Base-by-base conservation (phyloP, 2,113 vertebrate genomes). In the Erythrocebus patas region DNA sequence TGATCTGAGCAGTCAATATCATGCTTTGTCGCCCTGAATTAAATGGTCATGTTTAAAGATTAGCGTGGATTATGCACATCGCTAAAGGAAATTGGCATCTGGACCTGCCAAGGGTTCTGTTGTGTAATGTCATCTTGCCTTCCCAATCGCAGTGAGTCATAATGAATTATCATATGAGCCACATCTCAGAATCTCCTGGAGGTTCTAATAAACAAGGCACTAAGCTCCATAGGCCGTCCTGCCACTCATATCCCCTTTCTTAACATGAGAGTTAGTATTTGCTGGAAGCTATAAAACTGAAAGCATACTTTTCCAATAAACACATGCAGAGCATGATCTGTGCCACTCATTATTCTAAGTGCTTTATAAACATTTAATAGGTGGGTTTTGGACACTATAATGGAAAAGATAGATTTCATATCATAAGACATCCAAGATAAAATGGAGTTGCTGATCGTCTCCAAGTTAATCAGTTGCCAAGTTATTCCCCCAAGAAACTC, bases 11-110 rank as follows among this genome's bases (percentile, higher is more conserved):
- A 59, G 75, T 59, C 68, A 80, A 55, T 96, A 87, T 57, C 32
- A 85, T 68, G 81, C 78, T 79, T 89, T 95, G 75, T 94, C 83
- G 66, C 22, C 40, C 7, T 30, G 66, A 81, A 95, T 92, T 93
- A 95, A 91, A 78, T 18, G n/a, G 59, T 32, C 73, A 3, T 35
- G 5, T 76, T 95, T 70, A 68, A 82, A 87, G 80, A 80, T 91
- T 43, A 68, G 17, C 61, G 4, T 22, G 78, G 66, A 70, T n/a
- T n/a, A 32, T 17, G 27, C 27, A 43, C 93, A 81, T 35, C 78
- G 38, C 45, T 76, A 50, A 64, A 59, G 68, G 16, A 68, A 85
- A 84, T 32, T 23, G 25, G 13, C 32, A 11, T 64, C 22, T 3
- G 17, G 35, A 52, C 17, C 38, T 78, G 8, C 30, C 78, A 73